These are phyloP conservation scores for Lathronympha strigana DNA, from an alignment of 2,888 invertebrate species.

Conservation along the genomic window DNA sequence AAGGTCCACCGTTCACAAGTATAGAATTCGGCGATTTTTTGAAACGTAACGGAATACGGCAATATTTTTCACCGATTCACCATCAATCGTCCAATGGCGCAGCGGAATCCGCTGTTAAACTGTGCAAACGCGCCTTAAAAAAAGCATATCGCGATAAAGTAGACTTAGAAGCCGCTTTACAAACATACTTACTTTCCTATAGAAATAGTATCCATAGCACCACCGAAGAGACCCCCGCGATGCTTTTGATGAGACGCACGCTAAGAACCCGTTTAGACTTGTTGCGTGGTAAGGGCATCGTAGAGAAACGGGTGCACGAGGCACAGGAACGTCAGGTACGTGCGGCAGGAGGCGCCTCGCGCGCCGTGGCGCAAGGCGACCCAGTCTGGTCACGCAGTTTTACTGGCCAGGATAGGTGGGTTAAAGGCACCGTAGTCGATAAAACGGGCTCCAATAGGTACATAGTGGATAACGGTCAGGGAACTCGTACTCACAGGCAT, in stretches of 20 bases:
- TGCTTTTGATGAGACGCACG: background rate
- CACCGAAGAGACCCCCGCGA: constrained; percentile 3
- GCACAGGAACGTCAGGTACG: background rate
- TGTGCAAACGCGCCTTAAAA: constrained; percentile 6
- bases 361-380: background rate
- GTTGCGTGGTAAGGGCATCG: background rate
- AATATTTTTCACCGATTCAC: constrained; percentile 24
- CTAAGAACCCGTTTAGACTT: constrained; percentile 1
- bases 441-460: constrained; percentile 28
- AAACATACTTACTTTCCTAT: constrained; percentile 5
- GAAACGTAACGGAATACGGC: constrained; percentile 22
- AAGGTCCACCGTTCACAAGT: constrained; percentile 35
- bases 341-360: background rate
- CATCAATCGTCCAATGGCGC: constrained; percentile 35
- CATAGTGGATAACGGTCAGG: constrained; percentile 14
- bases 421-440: constrained; percentile 12
- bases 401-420: constrained; percentile 4
- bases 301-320: background rate
- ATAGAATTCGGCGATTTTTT: constrained; percentile 17
- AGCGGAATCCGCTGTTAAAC: constrained; percentile 26
- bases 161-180: constrained; percentile 6
- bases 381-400: constrained; percentile 9
- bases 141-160: background rate
- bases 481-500: constrained; percentile 23
- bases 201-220: constrained; percentile 2